These are phyloP conservation scores for Thymelicus acteon DNA, from an alignment of 2,888 invertebrate species.

Conservation along the genomic window DNA sequence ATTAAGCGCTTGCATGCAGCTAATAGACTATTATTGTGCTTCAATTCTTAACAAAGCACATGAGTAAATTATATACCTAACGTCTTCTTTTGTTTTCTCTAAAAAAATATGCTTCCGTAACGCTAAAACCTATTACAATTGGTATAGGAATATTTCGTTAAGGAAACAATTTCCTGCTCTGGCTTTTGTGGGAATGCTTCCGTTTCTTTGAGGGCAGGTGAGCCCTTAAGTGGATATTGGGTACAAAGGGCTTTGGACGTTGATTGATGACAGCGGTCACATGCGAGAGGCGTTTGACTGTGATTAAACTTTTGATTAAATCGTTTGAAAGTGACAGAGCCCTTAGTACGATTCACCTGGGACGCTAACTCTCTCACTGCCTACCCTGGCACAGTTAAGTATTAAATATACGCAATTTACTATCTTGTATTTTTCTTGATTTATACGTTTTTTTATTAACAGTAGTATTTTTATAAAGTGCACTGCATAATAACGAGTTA, in stretches of 20 bases:
- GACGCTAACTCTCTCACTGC: background rate
- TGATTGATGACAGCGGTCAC: slow-evolving; percentile 60
- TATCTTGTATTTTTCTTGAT: too few species aligned
- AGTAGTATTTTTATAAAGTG: too few species aligned
- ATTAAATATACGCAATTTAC: too few species aligned
- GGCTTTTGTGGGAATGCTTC: slow-evolving; percentile 29
- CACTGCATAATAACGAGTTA: too few species aligned
- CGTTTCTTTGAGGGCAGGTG: slow-evolving; percentile 51
- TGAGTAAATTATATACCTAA: too few species aligned
- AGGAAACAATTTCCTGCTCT: slow-evolving; percentile 21
- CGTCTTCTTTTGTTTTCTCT: background rate
- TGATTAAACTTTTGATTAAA: slow-evolving; percentile 32
- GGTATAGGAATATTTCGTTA: slow-evolving; percentile 12
- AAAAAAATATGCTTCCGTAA: background rate
- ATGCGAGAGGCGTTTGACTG: slow-evolving; percentile 20
- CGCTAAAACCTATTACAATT: slow-evolving; percentile 7
- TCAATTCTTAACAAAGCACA: too few species aligned
- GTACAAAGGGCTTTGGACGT: slow-evolving; percentile 60
- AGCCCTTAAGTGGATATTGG: slow-evolving; percentile 64
- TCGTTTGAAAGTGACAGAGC: background rate
- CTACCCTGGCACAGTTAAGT: too few species aligned
- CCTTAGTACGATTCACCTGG: background rate
- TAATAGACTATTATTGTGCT: too few species aligned
- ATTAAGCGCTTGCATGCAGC: too few species aligned
- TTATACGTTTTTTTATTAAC: too few species aligned